A percentile compares a stretch with the other conserved stretches of the same genome.
These are phyloP conservation scores for Furnarius figulus DNA, from an alignment of 2,113 vertebrate genomes.

Conservation along the genomic window DNA sequence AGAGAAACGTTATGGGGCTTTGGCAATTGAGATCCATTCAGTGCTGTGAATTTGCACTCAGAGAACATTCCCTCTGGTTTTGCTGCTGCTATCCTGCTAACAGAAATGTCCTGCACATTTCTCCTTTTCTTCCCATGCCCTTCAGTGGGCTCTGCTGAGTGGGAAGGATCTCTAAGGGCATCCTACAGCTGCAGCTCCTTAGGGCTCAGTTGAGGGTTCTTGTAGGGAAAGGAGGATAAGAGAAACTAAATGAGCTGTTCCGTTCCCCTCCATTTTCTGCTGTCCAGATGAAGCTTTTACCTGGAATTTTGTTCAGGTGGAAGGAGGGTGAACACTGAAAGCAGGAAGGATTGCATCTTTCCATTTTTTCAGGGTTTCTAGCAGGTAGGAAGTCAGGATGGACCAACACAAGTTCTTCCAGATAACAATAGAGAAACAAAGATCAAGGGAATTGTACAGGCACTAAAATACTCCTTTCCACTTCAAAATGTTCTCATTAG, in stretches of 20 bases:
- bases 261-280: neutral
- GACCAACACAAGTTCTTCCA: neutral
- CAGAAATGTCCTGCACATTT: neutral
- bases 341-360: neutral
- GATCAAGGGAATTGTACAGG: neutral
- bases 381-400: neutral
- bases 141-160: rapidly evolving
- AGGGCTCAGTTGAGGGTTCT: neutral
- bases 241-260: neutral
- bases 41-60: neutral
- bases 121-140: neutral
- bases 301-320: neutral
- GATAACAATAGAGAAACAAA: neutral
- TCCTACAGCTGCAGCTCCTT: neutral
- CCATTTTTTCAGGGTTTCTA: neutral
- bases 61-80: neutral
- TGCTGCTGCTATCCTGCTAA: neutral
- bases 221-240: neutral
- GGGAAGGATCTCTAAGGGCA: neutral
- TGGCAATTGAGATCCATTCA: rapidly evolving
- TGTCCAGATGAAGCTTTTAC: neutral
- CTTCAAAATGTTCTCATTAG: neutral
- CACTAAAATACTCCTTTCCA: neutral
- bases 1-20: neutral
- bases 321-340: neutral